These are phyloP conservation scores for Pogonophryne albipinna DNA, from an alignment of 2,797 vertebrate species.

Conservation along the genomic window DNA sequence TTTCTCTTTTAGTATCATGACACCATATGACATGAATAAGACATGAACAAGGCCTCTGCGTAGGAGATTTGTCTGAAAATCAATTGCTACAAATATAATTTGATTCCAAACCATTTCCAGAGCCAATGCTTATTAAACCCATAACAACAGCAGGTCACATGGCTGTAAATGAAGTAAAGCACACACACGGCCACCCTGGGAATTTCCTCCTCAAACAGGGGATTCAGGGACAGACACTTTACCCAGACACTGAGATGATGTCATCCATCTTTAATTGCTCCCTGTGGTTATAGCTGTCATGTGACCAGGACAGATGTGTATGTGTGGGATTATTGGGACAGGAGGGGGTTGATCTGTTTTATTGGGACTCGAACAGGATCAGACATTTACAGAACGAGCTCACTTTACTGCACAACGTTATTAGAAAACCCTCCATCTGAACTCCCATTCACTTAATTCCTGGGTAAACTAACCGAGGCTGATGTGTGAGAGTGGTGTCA, in stretches of 20 bases:
- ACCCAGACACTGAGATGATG: slow-evolving; percentile 64
- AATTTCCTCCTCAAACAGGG: slow-evolving; percentile 37
- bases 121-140: slow-evolving; percentile 3
- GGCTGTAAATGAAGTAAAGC: slow-evolving; percentile 24
- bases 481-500: slow-evolving; percentile 38
- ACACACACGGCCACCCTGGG: slow-evolving; percentile 32
- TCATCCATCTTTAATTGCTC: slow-evolving; percentile 70
- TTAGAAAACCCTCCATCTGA: slow-evolving; percentile 39
- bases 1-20: too few species aligned
- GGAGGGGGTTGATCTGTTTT: slow-evolving; percentile 28
- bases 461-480: slow-evolving; percentile 19
- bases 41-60: not conserved
- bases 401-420: slow-evolving; percentile 38
- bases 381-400: slow-evolving; percentile 41
- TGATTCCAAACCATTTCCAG: slow-evolving; percentile 14
- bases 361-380: slow-evolving; percentile 32
- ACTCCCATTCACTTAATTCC: slow-evolving; percentile 22
- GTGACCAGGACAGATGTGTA: slow-evolving; percentile 53
- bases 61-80: slow-evolving; percentile 25
- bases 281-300: slow-evolving; percentile 57
- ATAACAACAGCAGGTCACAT: slow-evolving; percentile 27
- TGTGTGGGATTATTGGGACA: slow-evolving; percentile 36
- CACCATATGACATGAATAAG: too few species aligned
- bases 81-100: slow-evolving; percentile 22
- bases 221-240: slow-evolving; percentile 38